phyloP scores from a whole-genome alignment of 2,888 invertebrate species.

The Pristionchus japonicus region DNA sequence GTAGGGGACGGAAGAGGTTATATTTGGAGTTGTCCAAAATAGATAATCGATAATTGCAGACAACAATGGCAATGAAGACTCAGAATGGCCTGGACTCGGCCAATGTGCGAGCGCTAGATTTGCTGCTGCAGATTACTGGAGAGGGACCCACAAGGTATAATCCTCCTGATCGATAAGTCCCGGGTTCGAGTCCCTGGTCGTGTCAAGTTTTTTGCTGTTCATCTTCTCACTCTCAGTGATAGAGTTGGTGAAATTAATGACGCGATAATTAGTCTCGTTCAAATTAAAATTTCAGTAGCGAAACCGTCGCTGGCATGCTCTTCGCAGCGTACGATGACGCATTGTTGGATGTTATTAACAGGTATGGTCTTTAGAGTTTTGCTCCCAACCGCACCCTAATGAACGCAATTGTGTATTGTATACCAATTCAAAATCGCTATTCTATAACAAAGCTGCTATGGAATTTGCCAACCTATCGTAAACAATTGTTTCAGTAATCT shows the following conservation, averaged over 20 bases:
- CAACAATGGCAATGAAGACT: not conserved
- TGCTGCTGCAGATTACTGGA: not conserved
- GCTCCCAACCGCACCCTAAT: not conserved
- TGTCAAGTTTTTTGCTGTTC: no score
- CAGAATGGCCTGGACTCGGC: not conserved
- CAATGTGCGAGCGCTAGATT: not conserved
- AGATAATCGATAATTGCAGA: not conserved
- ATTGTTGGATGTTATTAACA: constrained; percentile 55
- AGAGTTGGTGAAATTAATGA: no score
- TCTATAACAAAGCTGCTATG: no score
- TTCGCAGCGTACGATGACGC: constrained; percentile 60
- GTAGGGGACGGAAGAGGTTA: no score
- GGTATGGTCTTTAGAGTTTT: no score
- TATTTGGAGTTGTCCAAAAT: no score
- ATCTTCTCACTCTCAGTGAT: no score
- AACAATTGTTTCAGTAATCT: not conserved
- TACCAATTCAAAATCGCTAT: no score
- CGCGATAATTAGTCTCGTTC: no score
- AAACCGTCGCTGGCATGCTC: constrained; percentile 54
- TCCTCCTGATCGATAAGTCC: no score
- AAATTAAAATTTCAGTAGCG: constrained; percentile 51
- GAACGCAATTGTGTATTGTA: no score
- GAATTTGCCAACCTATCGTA: not conserved
- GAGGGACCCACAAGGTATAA: constrained; percentile 40
- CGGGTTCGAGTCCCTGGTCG: no score